Evolutionary conservation across 2,888 invertebrate species (phyloP).

Genomic region (Tipula vernalis): DNA sequence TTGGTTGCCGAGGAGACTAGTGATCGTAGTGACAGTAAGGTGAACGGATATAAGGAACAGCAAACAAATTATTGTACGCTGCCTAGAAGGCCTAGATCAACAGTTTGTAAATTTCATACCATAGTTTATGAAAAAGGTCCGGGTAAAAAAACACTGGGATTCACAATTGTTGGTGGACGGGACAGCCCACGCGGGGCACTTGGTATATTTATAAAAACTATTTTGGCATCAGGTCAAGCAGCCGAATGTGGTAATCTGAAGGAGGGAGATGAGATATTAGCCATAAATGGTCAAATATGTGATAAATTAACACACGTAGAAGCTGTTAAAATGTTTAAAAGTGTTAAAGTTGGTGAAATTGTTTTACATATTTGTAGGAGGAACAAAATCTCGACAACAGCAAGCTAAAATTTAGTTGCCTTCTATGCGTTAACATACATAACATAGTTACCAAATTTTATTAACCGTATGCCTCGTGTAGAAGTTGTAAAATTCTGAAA

Average conservation of each 20-base stretch:
- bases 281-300: slow-evolving; percentile 68
- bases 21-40: neutral
- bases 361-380: slow-evolving; percentile 61
- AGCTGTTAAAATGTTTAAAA: slow-evolving; percentile 68
- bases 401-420: neutral
- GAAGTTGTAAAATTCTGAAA: neutral
- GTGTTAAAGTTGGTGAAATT: slow-evolving; percentile 62
- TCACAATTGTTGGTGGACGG: slow-evolving; percentile 77
- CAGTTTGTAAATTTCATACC: slow-evolving; percentile 56
- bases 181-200: slow-evolving; percentile 75
- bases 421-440: neutral
- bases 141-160: slow-evolving; percentile 75
- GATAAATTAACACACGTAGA: slow-evolving; percentile 70
- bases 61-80: slow-evolving; percentile 56
- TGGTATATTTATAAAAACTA: slow-evolving; percentile 78
- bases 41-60: neutral
- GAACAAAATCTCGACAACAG: slow-evolving; percentile 13
- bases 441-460: neutral
- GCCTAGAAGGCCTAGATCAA: slow-evolving; percentile 54
- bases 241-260: slow-evolving; percentile 69
- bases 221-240: slow-evolving; percentile 70
- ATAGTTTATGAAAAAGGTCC: slow-evolving; percentile 67
- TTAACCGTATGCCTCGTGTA: neutral
- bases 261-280: slow-evolving; percentile 73
- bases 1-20: neutral